Conservation (phyloP, 2,113 vertebrate genomes). For the Aix galericulata region DNA sequence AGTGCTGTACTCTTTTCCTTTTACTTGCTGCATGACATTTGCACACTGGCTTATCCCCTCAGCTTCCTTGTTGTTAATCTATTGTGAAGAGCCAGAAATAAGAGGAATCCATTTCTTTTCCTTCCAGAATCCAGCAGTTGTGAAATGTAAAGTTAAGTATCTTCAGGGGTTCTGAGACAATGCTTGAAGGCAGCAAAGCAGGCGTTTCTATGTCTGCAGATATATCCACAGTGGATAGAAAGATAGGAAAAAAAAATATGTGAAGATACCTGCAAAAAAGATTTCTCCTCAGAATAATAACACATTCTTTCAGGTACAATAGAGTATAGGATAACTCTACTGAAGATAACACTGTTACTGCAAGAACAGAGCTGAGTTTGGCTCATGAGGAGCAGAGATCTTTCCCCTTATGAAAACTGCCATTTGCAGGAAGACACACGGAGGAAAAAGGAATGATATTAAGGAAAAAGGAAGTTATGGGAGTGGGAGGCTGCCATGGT, state of each 20-base stretch:
- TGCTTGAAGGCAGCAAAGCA: not conserved
- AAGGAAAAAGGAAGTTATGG: not conserved
- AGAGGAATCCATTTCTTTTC: not conserved
- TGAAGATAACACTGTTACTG: not conserved
- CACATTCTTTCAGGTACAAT: not conserved
- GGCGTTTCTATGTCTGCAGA: not conserved
- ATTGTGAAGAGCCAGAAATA: not conserved
- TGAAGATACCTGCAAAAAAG: not conserved
- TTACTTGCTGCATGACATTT: not conserved
- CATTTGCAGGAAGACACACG: not conserved
- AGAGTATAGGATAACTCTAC: not conserved
- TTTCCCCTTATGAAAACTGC: not conserved
- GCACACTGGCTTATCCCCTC: not conserved
- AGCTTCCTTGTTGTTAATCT: not conserved
- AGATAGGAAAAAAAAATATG: not conserved
- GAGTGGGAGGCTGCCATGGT: not conserved
- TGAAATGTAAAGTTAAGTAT: conserved; percentile 24
- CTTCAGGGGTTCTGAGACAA: not conserved
- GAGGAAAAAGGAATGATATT: not conserved
- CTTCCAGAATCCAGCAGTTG: not conserved
- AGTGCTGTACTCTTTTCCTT: not conserved
- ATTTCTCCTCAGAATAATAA: not conserved
- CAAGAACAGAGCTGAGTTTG: not conserved
- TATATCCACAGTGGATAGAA: not conserved
- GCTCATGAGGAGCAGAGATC: not conserved